phyloP scores from a whole-genome alignment of 2,113 vertebrate species.

The Esox niger region DNA sequence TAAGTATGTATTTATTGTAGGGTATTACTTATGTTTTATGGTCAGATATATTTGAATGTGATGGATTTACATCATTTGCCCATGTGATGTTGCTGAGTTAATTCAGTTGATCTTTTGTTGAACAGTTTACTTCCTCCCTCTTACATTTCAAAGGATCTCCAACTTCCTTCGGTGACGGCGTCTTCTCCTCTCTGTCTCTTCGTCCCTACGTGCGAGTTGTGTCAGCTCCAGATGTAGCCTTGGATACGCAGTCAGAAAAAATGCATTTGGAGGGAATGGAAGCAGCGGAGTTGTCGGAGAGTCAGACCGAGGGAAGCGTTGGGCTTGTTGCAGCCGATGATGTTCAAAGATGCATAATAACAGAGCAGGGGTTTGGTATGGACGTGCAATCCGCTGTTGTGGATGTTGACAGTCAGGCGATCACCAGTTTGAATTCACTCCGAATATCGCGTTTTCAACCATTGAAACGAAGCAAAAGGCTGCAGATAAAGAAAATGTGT shows the following conservation, averaged over 20 bases:
- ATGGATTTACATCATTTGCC: not conserved
- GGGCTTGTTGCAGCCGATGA: not conserved
- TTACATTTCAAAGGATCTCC: conserved; percentile 48
- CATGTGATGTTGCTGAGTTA: not conserved
- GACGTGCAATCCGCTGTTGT: not conserved
- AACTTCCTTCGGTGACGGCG: conserved; percentile 67
- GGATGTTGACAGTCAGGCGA: not conserved
- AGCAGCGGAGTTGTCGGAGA: not conserved
- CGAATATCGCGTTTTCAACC: conserved; percentile 63
- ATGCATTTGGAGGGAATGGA: conserved; percentile 20
- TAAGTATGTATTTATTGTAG: not conserved
- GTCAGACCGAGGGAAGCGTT: not conserved
- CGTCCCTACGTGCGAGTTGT: conserved; percentile 66
- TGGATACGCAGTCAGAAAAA: conserved; percentile 40
- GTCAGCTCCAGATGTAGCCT: conserved; percentile 45
- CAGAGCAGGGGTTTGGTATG: not conserved
- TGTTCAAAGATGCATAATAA: not conserved
- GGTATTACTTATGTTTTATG: too few relatives aligned
- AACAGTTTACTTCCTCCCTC: not conserved
- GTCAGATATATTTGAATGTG: not conserved
- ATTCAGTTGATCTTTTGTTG: too few relatives aligned
- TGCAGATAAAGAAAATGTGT: conserved; percentile 53
- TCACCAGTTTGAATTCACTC: conserved; percentile 18
- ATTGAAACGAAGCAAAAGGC: conserved; percentile 62
- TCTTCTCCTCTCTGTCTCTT: conserved; percentile 67